These are phyloP conservation scores for Eilema depressum DNA, from an alignment of 2,888 invertebrate species.

Conservation along the genomic window DNA sequence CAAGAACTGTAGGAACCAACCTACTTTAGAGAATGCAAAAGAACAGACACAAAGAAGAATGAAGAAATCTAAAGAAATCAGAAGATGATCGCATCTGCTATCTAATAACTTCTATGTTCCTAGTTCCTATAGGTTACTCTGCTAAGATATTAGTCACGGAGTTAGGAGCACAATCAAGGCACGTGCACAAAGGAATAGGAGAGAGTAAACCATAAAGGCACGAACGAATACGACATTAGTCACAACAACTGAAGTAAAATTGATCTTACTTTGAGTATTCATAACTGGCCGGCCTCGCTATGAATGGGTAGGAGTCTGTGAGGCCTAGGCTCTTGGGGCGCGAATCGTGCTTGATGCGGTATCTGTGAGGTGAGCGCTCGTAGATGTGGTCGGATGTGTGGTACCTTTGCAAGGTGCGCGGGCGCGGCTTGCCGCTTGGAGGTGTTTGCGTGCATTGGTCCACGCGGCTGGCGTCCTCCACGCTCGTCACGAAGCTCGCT, in stretches of 20 bases:
- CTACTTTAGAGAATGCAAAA: no score
- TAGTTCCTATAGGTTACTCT: no score
- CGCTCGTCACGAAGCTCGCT: conserved; percentile 82
- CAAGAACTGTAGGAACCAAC: no score
- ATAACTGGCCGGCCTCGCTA: conserved; percentile 77
- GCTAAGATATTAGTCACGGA: no score
- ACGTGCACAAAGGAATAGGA: background rate
- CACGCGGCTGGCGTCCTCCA: conserved; percentile 75
- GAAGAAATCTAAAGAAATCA: no score
- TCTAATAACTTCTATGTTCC: background rate
- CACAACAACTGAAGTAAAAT: conserved; percentile 43
- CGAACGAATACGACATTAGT: conserved; percentile 47
- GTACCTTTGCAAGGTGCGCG: conserved; percentile 84
- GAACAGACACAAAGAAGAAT: no score
- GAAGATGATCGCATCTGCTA: no score
- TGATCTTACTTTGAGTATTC: conserved; percentile 77
- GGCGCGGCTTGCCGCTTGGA: conserved; percentile 77
- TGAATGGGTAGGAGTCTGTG: conserved; percentile 76
- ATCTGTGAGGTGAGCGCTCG: conserved; percentile 67
- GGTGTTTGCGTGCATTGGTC: conserved; percentile 84
- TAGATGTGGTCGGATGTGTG: conserved; percentile 85
- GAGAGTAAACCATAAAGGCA: background rate
- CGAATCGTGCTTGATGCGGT: conserved; percentile 63
- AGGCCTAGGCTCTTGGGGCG: conserved; percentile 75
- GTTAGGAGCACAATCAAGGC: background rate